Percentiles rank a stretch among this genome's conserved stretches.
Conservation (phyloP, 2,888 invertebrate genomes). For the Stenoptilia bipunctidactyla region DNA sequence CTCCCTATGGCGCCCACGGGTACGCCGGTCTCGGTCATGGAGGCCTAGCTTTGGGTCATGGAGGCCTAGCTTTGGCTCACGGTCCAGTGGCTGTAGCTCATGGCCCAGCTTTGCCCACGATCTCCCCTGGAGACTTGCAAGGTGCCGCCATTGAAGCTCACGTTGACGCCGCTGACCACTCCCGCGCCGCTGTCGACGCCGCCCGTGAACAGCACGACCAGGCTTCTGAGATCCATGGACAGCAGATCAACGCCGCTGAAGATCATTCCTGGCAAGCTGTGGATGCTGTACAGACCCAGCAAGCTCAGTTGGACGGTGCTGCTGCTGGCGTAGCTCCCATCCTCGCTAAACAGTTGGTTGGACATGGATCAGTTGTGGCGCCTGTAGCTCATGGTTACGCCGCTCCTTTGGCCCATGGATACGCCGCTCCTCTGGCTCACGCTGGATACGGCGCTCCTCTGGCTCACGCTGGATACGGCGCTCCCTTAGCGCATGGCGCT, state of each 20-base stretch:
- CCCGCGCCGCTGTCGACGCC: constrained; percentile 53
- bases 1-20: constrained; percentile 11
- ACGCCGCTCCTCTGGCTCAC: constrained; percentile 20
- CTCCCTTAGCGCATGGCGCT: constrained; percentile 19
- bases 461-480: constrained; percentile 15
- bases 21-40: constrained; percentile 14
- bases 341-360: constrained; percentile 54
- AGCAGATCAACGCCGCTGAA: constrained; percentile 58
- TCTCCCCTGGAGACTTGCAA: constrained; percentile 54
- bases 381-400: constrained; percentile 22
- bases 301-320: constrained; percentile 56
- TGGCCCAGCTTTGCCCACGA: constrained; percentile 42
- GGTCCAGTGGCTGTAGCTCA: constrained; percentile 30
- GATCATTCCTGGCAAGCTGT: constrained; percentile 62
- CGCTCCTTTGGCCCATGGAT: constrained; percentile 20
- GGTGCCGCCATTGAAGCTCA: constrained; percentile 61
- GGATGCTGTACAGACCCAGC: constrained; percentile 54
- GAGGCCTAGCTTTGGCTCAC: constrained; percentile 27
- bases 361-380: constrained; percentile 29
- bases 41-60: constrained; percentile 15
- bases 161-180: constrained; percentile 56
- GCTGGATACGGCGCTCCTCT: constrained; percentile 13
- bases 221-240: constrained; percentile 53
- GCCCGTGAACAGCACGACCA: constrained; percentile 58
- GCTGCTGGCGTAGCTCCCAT: constrained; percentile 58